Base-by-base conservation (phyloP, 2,113 vertebrate species). In the Sorex fumeus region DNA sequence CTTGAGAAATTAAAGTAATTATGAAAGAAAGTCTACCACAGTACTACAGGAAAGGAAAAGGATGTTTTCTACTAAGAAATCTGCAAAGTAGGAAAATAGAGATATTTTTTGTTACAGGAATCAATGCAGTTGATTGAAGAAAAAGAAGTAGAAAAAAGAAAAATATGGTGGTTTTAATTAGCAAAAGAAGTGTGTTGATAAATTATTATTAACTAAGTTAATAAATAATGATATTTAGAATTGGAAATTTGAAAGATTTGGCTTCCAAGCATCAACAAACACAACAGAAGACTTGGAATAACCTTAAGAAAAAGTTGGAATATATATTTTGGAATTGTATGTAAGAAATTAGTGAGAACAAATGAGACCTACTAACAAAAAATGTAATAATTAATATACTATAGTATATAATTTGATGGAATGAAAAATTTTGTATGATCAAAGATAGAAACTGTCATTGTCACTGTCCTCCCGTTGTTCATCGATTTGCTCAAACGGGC, bases 201-300 rank as follows among this genome's bases (percentile, higher is more conserved):
- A 1, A 21, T 19, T 60, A 82, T 81, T 43, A 30, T 66, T 32
- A 57, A 30, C 23, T 69, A 66, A 36, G 32, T 84, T 5, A 92
- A 92, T 40, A 76, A 82, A 78, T 82, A 67, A 30, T 53, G 7
- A 10, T 70, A 3, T 15, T 71, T 80, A 71, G 0, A 18, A 83
- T 57, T 81, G 47, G 75, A 23, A 15, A 16, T 64, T 76, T 94
- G 21, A 80, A 88, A 84, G 15, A 84, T 5, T 91, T 94, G n/a
- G 3, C 12, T 4, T 53, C 53, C 53, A 53, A 62, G 23, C 69
- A 76, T 64, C 80, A 11, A 93, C 40, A 84, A n/a, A 9, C 77
- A 6, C 27, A 81, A 15, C 69, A 18, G n/a, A 23, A 69, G 40
- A 34, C 27, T 57, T 53, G 1, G 9, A 74, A 30, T 9, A 69